These are phyloP conservation scores for Andrena bucephala DNA, from an alignment of 2,888 invertebrate genomes.

Conservation along the genomic window DNA sequence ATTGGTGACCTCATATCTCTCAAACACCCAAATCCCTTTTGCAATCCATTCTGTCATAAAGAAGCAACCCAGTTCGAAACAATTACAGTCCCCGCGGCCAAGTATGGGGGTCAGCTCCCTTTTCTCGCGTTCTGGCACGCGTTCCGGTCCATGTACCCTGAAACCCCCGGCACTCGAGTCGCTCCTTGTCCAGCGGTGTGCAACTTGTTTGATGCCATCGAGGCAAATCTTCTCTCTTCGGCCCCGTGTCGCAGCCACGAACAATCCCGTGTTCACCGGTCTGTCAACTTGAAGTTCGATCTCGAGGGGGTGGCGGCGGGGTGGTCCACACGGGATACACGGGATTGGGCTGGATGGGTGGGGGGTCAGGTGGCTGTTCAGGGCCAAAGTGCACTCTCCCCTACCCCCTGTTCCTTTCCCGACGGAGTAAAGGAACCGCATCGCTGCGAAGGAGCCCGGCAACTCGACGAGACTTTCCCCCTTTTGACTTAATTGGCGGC, in stretches of 20 bases:
- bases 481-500: slow-evolving; percentile 74
- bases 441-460: slow-evolving; percentile 32
- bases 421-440: slow-evolving; percentile 60
- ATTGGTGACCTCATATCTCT: neutral
- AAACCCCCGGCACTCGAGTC: slow-evolving; percentile 45
- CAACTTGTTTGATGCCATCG: slow-evolving; percentile 56
- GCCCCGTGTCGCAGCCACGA: slow-evolving; percentile 46
- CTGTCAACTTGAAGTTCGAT: slow-evolving; percentile 36
- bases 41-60: neutral
- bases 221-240: slow-evolving; percentile 52
- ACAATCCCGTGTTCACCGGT: slow-evolving; percentile 52
- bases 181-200: slow-evolving; percentile 59
- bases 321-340: slow-evolving; percentile 23
- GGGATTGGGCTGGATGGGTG: slow-evolving; percentile 1
- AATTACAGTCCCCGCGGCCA: slow-evolving; percentile 5
- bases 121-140: slow-evolving; percentile 31
- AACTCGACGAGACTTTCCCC: slow-evolving; percentile 61
- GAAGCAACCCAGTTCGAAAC: slow-evolving; percentile 1
- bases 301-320: slow-evolving; percentile 3
- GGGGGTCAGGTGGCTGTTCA: slow-evolving; percentile 21
- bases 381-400: slow-evolving; percentile 45
- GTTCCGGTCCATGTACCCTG: slow-evolving; percentile 25
- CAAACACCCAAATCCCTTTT: neutral
- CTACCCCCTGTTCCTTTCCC: neutral
- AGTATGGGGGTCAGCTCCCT: slow-evolving; percentile 21